Evolutionary conservation across 2,797 vertebrate species (phyloP), one percentile per base, ranked within the genome.

Genomic region (Danio tinwini): DNA sequence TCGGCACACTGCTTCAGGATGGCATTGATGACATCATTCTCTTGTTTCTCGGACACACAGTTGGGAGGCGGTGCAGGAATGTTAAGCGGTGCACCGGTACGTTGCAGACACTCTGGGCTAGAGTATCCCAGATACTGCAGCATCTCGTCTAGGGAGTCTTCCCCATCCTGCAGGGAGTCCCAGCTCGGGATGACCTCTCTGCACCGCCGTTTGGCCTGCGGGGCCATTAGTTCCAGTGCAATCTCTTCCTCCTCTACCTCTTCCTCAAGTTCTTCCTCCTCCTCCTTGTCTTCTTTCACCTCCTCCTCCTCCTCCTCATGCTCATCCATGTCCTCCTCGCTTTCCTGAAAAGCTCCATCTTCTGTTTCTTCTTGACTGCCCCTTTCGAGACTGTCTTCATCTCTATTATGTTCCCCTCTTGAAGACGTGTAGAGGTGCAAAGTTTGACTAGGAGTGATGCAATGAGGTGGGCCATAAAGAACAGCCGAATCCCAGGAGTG

Each of bases 401-500:
- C 78, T 6, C 13, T 11, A 37, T 13, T 45, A 16, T 10, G 16
- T 14, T 65, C 76, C 10, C 72, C 80, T 37, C 68, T 6, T 37
- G 74, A 69, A n/a, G 89, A 82, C 6, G 80, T 85, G 81, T 74
- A 86, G 29, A 89, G 81, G 45, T 87, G 87, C 7, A 88, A 85
- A 16, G 74, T 55, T 14, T 88, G 91, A 77, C 88, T 89, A 86
- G 92, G 93, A 50, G 94, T 90, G 68, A 88, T 73, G 47, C 79
- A 88, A 81, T 93, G 93, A 1, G 97, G 95, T 3, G 97, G 96
- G 68, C 96, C 97, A 49, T 98, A 99, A 61, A 99, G 91, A 77
- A 99, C 96, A 7, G 97, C 96, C 0, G 98, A 98, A 91, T 99
- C 97, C 98, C 98, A 99, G 0, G 97, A 97, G 90, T 99, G 98